Base-by-base conservation (phyloP, 2,888 invertebrate genomes). In the Lepidochitona cinerea region DNA sequence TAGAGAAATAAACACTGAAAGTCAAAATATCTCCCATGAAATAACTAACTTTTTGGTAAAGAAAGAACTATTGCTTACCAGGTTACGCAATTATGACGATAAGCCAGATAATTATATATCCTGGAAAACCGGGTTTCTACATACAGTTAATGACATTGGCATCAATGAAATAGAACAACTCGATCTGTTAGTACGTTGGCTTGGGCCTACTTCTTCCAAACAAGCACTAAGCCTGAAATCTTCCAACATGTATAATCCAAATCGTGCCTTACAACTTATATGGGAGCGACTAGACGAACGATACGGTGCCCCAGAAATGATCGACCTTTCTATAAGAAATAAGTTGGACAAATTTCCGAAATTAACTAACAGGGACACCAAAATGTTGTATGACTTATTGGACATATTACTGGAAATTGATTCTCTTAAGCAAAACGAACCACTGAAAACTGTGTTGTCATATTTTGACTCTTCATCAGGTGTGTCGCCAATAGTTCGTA, bases 391-490 rank as follows among this genome's bases (percentile, higher is more conserved):
- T 64, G 75, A 78, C 35, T 68, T 76, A 1, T 52, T 68, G 23
- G 79, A 80, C 36, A 53, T 76, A 6, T 59, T 76, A 1, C 41
- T 67, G 9, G 78, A 79, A 66, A 68, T 74, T 26, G 71, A 75
- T 26, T 71, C 71, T 6, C n/a, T 66, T 0, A 79, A 75, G 53
- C 36, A 75, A 33, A 65, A 77, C 64, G 66, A 49, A 49, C 36
- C 49, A 64, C 73, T 73, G 69, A 29, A 14, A 32, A 23, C 37
- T 14, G 18, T 76, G 18, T 29, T 77, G 37, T 41, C 71, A 12
- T 75, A 77, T 64, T 76, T 72, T 26, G 68, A 79, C 67, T 74
- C 75, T 18, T 74, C 75, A 7, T 37, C 53, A n/a, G 75, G 79
- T 14, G 66, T 79, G 6, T 68, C 33, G 14, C 71, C 59, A 14